Evolutionary conservation across 2,797 vertebrate species (phyloP).

Genomic region (Pygocentrus nattereri): DNA sequence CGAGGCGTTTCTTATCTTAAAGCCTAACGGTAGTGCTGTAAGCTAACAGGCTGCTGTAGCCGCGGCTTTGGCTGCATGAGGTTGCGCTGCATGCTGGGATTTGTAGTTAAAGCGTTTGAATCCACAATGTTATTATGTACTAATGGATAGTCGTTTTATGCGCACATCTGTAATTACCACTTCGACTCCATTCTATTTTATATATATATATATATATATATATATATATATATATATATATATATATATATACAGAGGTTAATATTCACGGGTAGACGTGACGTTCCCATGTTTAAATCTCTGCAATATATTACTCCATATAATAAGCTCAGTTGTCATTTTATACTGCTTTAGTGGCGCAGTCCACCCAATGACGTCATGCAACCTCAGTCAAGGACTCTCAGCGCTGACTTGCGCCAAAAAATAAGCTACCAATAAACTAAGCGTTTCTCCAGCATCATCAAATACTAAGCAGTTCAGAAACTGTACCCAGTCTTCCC

Average conservation of each 20-base stretch:
- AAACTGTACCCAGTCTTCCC: neutral
- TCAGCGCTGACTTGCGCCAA: conserved; percentile 29
- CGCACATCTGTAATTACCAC: no score
- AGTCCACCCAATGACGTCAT: conserved; percentile 66
- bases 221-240: no score
- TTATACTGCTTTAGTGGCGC: conserved; percentile 27
- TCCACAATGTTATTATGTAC: no score
- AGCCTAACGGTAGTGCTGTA: conserved; percentile 43
- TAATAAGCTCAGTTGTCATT: no score
- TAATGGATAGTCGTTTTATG: no score
- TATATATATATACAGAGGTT: no score
- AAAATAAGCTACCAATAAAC: neutral
- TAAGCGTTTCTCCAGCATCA: conserved; percentile 3
- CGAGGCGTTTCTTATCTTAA: conserved; percentile 77
- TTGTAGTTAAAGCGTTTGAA: conserved; percentile 70
- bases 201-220: no score
- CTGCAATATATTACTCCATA: no score
- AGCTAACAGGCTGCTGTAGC: conserved; percentile 41
- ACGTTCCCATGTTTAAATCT: no score
- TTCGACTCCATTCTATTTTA: no score
- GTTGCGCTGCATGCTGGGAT: conserved; percentile 70
- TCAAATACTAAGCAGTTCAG: neutral
- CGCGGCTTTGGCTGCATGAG: conserved; percentile 49
- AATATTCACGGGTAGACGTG: no score
- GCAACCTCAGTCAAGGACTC: conserved; percentile 67